Conservation (phyloP, 64 coral and sea anemone genomes). For the Astreopora myriophthalma region DNA sequence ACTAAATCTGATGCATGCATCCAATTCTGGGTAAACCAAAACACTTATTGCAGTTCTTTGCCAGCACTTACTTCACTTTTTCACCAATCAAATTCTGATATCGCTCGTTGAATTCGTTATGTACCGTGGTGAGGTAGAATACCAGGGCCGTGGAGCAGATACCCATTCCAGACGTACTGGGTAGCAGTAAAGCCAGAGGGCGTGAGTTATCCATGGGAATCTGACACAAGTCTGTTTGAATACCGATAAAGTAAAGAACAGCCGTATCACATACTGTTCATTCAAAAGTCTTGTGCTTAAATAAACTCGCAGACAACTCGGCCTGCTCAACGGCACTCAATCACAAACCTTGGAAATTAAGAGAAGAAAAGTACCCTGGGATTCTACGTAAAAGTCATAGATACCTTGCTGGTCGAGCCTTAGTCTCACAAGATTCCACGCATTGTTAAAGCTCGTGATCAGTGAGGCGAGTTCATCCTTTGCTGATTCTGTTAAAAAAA, state of each 20-base stretch:
- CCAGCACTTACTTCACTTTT: constrained; percentile 21
- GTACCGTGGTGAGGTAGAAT: constrained; percentile 56
- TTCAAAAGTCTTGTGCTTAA: too few species aligned
- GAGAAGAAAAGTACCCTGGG: too few species aligned
- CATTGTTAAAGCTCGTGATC: constrained; percentile 54
- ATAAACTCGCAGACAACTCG: too few species aligned
- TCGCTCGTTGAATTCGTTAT: constrained; percentile 76
- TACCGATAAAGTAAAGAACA: not conserved
- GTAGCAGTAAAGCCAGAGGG: constrained; percentile 57
- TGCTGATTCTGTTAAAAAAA: constrained; percentile 18
- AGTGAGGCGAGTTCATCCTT: constrained; percentile 60
- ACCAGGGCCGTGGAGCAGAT: constrained; percentile 72
- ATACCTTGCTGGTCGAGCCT: constrained; percentile 68
- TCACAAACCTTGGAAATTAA: too few species aligned
- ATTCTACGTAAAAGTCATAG: not conserved
- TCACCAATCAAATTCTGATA: constrained; percentile 41
- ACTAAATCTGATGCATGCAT: too few species aligned
- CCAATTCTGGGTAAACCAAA: too few species aligned
- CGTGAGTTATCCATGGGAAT: constrained; percentile 41
- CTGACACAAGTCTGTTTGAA: constrained; percentile 55
- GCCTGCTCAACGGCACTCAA: too few species aligned
- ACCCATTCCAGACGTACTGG: constrained; percentile 51
- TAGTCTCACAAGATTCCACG: constrained; percentile 65
- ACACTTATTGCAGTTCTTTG: too few species aligned
- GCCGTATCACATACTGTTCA: too few species aligned